phyloP scores from a whole-genome alignment of 2,888 invertebrate species.

The Temnothorax ravouxi region DNA sequence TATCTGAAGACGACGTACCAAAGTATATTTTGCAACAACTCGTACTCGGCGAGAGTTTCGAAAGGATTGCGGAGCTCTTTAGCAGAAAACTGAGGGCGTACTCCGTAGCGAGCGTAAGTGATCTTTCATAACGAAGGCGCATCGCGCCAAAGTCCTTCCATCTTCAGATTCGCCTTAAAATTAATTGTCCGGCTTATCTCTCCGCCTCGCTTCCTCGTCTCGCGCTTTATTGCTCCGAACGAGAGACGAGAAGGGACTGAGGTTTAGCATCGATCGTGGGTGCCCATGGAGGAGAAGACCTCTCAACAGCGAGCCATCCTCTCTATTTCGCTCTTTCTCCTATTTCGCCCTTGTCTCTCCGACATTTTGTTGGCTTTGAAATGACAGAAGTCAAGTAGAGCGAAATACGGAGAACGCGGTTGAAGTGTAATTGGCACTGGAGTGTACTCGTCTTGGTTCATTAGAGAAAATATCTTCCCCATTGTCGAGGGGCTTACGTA shows the following conservation, averaged over 20 bases:
- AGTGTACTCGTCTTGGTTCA: conserved; percentile 86
- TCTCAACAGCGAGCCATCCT: conserved; percentile 55
- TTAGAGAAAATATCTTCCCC: conserved; percentile 86
- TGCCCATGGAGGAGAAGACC: conserved; percentile 66
- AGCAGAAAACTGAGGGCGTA: conserved; percentile 47
- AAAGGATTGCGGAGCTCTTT: conserved; percentile 51
- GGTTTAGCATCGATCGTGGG: conserved; percentile 79
- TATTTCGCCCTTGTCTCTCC: conserved; percentile 67
- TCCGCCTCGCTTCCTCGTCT: conserved; percentile 75
- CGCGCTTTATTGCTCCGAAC: conserved; percentile 71
- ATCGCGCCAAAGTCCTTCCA: conserved; percentile 67
- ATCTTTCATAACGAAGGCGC: conserved; percentile 67
- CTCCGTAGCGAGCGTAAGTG: conserved; percentile 67
- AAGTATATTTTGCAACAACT: conserved; percentile 22
- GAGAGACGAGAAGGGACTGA: conserved; percentile 68
- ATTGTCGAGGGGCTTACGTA: conserved; percentile 84
- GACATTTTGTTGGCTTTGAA: conserved; percentile 83
- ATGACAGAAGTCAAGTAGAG: conserved; percentile 85
- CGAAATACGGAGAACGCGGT: conserved; percentile 83
- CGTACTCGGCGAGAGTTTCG: conserved; percentile 24
- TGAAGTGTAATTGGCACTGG: conserved; percentile 86
- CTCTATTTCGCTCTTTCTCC: conserved; percentile 53
- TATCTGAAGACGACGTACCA: conserved; percentile 22
- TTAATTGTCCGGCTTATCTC: conserved; percentile 84
- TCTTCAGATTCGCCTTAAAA: conserved; percentile 78